phyloP scores from a whole-genome alignment of 2,797 vertebrate genomes.

The Coregonus sp. region DNA sequence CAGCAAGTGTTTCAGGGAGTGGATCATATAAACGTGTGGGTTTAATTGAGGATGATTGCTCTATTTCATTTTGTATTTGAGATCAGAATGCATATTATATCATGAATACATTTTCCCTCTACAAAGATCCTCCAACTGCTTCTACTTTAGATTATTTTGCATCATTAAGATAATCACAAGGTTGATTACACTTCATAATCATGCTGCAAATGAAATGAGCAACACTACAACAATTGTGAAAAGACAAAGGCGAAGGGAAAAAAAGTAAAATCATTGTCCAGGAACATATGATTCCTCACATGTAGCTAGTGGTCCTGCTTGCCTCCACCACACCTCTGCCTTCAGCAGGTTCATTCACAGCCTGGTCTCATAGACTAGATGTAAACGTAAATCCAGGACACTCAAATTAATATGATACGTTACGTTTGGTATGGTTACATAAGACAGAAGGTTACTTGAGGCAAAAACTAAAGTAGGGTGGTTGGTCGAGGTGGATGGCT shows the following conservation, averaged over 20 bases:
- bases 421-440: no score
- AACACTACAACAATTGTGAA: not conserved
- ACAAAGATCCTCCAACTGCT: not conserved
- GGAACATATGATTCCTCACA: constrained; percentile 18
- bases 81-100: not conserved
- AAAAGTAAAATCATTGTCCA: constrained; percentile 25
- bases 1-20: not conserved
- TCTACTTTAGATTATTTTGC: constrained; percentile 15
- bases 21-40: constrained; percentile 3
- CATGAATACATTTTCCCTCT: not conserved
- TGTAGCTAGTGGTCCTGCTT: not conserved
- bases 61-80: constrained; percentile 18
- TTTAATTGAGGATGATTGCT: constrained; percentile 26
- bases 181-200: constrained; percentile 32
- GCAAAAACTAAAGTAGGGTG: no score
- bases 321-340: not conserved
- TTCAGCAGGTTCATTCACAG: not conserved
- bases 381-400: not conserved
- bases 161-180: constrained; percentile 38
- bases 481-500: no score
- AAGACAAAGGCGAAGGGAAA: constrained; percentile 15
- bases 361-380: no score
- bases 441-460: no score
- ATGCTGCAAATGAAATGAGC: constrained; percentile 17
- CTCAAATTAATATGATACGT: no score